Percentiles rank a stretch among this genome's conserved stretches.
Evolutionary conservation across 2,797 vertebrate genomes (phyloP).

Genomic region (Bryconaethiops microstoma): DNA sequence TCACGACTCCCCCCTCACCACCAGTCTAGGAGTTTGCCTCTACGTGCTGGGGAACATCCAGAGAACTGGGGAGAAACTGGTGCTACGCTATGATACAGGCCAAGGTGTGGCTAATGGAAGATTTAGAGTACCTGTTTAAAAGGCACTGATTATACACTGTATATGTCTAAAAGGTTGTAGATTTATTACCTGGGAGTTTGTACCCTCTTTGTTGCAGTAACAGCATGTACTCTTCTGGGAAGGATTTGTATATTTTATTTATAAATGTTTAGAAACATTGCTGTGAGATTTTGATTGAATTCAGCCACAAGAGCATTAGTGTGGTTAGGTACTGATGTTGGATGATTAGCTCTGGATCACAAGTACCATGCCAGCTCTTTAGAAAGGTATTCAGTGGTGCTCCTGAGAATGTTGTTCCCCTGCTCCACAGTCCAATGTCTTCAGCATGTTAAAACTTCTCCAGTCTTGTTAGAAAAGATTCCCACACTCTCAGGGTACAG

Average conservation of each 20-base stretch:
- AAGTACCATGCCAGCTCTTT: background rate
- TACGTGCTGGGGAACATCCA: conserved; percentile 79
- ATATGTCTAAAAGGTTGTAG: background rate
- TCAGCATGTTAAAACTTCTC: too few relatives aligned
- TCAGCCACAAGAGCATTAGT: too few relatives aligned
- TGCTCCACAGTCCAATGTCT: too few relatives aligned
- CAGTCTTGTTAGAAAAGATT: too few relatives aligned
- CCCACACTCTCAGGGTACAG: too few relatives aligned
- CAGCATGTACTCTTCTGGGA: background rate
- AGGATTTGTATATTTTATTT: background rate
- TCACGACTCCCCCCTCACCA: conserved; percentile 77
- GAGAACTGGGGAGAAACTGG: conserved; percentile 79
- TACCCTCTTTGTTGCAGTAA: background rate
- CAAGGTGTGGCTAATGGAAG: conserved; percentile 54
- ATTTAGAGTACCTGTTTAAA: background rate
- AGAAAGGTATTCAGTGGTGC: background rate
- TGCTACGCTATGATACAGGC: conserved; percentile 74
- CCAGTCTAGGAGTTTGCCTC: conserved; percentile 68
- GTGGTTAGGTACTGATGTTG: too few relatives aligned
- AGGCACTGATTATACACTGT: background rate
- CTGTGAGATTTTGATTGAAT: background rate
- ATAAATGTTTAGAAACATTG: background rate
- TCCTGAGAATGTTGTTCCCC: background rate
- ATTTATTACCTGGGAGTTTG: background rate
- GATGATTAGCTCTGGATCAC: too few relatives aligned